These are phyloP conservation scores for Myzus persicae DNA, from an alignment of 1,140 invertebrate genomes.

Conservation along the genomic window DNA sequence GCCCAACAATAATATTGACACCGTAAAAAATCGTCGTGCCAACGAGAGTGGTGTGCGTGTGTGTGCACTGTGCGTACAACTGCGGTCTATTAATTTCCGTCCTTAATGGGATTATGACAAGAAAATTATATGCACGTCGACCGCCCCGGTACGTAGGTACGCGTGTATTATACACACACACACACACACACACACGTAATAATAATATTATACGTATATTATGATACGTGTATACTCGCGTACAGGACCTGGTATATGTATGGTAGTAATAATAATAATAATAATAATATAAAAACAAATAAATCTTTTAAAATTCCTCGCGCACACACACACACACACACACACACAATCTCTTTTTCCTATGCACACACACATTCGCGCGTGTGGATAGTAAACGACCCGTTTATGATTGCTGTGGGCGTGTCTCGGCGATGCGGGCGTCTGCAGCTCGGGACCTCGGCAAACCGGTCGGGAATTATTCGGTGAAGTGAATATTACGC, in stretches of 20 bases:
- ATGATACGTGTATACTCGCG: neutral
- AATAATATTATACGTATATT: neutral
- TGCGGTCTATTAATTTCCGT: slow-evolving; percentile 54
- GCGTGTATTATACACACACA: neutral
- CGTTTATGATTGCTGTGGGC: slow-evolving; percentile 42
- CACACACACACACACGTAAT: neutral
- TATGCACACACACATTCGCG: neutral
- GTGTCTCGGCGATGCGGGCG: slow-evolving; percentile 46
- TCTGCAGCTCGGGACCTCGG: slow-evolving; percentile 1
- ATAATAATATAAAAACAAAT: slow-evolving; percentile 52
- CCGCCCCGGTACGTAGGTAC: neutral
- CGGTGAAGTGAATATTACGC: slow-evolving; percentile 31
- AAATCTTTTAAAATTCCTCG: slow-evolving; percentile 49
- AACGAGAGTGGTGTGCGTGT: neutral
- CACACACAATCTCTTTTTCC: neutral
- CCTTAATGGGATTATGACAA: slow-evolving; percentile 58
- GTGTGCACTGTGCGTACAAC: neutral
- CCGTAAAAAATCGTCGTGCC: slow-evolving; percentile 7
- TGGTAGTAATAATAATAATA: neutral
- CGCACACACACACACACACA: neutral
- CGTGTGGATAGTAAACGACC: neutral
- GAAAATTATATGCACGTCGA: slow-evolving; percentile 30
- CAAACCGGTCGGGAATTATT: slow-evolving; percentile 47
- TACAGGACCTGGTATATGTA: neutral
- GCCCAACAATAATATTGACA: neutral